Evolutionary conservation across 2,888 invertebrate genomes (phyloP).

Genomic region (Osedax fenrisi): DNA sequence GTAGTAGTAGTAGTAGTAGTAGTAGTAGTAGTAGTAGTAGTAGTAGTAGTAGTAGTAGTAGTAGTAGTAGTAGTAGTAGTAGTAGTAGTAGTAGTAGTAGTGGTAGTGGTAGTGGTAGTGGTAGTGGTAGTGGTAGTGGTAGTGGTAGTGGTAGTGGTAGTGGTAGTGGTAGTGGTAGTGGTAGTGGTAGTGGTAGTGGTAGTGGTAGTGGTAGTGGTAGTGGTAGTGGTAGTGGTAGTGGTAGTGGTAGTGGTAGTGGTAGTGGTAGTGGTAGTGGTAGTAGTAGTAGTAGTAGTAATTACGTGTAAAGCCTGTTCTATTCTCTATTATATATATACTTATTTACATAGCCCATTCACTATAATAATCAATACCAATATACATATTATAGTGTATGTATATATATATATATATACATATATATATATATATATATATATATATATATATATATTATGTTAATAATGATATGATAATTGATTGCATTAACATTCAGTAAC

Average conservation of each 20-base stretch:
- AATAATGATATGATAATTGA: no score
- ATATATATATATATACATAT: no score
- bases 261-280: not conserved
- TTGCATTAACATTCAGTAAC: no score
- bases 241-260: conserved; percentile 2
- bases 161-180: not conserved
- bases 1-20: not conserved
- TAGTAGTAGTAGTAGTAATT: not conserved
- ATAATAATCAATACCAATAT: no score
- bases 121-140: not conserved
- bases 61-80: not conserved
- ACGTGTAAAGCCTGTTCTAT: no score
- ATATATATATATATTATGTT: no score
- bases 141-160: not conserved
- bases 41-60: not conserved
- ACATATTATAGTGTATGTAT: no score
- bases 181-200: not conserved
- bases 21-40: not conserved
- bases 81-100: not conserved
- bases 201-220: not conserved
- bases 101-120: not conserved
- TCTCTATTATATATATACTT: no score
- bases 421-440: no score
- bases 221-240: not conserved
- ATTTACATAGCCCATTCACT: no score